Evolutionary conservation across 1,140 invertebrate genomes (phyloP), one percentile per base, ranked within the genome.

Genomic region (Drosophila bipectinata): DNA sequence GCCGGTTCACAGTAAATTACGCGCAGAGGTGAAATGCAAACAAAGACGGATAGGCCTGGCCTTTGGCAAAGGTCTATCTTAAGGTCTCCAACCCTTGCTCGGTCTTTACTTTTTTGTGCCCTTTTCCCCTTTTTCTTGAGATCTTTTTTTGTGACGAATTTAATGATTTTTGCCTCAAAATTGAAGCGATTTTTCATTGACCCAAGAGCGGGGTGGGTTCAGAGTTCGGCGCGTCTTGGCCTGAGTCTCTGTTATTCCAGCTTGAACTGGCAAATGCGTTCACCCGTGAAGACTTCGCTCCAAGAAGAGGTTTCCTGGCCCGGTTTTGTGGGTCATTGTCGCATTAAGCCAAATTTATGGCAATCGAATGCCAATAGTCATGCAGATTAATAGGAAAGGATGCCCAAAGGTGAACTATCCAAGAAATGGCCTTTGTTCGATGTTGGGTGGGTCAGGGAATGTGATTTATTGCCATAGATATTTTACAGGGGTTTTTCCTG

Each of bases 1-100:
- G 75, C 67, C 62, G 88, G 88, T 83, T 87, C 87, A 90, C 79
- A 87, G 79, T 88, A 90, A 90, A 90, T 90, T 90, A 87, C 87
- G 63, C 62, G 61, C 67, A 80, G 81, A 87, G 87, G 87, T 90
- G 87, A 90, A 90, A 90, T 72, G 72, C 73, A 90, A 90, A 90
- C 88, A 90, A 90, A 71, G 61, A 52, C 47, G 52, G 66, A 66
- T 59, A 58, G 52, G 12, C 57, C 59, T 77, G 55, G 60, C 76
- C 32, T 24, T 41, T 69, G 63, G 44, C 69, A 73, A 59, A 52
- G 78, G 71, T 73, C 78, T 71, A 57, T 51, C 32, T 53, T 39
- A 41, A 24, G 66, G 66, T 69, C 66, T 71, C 44, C 84, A 88
- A 88, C 83, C 83, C 83, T 88, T 87, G 75, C 83, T 24, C 52